Base-by-base conservation (phyloP, 92 coral and sea anemone species). In the Desmophyllum pertusum region DNA sequence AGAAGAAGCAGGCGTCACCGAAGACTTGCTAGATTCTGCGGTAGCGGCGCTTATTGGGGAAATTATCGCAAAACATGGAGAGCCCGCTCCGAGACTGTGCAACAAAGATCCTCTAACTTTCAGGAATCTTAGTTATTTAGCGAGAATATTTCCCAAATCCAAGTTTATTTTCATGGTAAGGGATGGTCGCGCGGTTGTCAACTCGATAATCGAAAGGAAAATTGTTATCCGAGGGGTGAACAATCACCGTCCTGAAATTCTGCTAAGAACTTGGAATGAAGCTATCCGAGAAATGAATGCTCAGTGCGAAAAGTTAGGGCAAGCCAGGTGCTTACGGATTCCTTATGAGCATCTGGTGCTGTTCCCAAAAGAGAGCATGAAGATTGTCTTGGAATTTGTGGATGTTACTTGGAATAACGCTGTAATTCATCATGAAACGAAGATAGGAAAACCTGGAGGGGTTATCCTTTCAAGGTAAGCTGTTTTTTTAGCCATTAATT, bases 141-240 rank as follows among this genome's bases (percentile, higher is more conserved):
- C 88, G 17, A 93, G 87, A 39, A 83, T 96, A 31, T 96, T 94
- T 70, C 99, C 99, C 29, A 92, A 92, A 13, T 83, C 99, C 8
- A 90, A 91, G 78, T 96, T 96, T 65, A 70, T 96, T 70, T 86
- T 96, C 55, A 87, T 96, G 98, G 90, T 96, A 6, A 94, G 99
- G 3, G 99, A 96, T 76, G 99, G 91, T 2, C 95, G 99, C 31
- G 99, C 98, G 1, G 99, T 96, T 27, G 81, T 95, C 19, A 89
- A 94, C 76, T 96, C 99, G 36, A 87, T 96, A 21, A 86, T 91
- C 31, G 78, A 87, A 48, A 91, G 96, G 46, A 82, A 84, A 61
- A 86, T 96, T 51, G 78, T 73, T 7, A 94, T 96, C 23, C 76
- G 92, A 4, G 93, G 93, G 38, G 84, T 96, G 8, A 87, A 92